A percentile compares a stretch with the other conserved stretches of the same genome.
These are phyloP conservation scores for Pseudomyrmex cubaensis DNA, from an alignment of 1,140 invertebrate species.

Conservation along the genomic window DNA sequence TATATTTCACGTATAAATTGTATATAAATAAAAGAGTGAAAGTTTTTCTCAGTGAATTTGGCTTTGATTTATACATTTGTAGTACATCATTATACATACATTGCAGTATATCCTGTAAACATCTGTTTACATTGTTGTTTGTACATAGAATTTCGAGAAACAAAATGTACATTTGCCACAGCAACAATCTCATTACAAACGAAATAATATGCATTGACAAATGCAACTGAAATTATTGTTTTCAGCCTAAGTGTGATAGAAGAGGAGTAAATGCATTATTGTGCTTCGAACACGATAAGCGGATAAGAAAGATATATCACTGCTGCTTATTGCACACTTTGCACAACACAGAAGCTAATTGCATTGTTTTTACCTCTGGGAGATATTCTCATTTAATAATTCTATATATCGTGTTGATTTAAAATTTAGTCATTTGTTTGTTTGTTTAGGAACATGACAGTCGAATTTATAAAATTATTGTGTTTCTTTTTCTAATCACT, in stretches of 20 bases:
- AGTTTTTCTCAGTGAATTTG: too few relatives aligned
- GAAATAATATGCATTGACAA: slow-evolving; percentile 32
- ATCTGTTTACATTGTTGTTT: slow-evolving; percentile 30
- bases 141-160: slow-evolving; percentile 16
- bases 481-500: too few relatives aligned
- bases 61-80: too few relatives aligned
- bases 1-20: too few relatives aligned
- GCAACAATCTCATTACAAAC: slow-evolving; percentile 11
- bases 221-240: slow-evolving; percentile 38
- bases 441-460: not conserved
- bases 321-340: slow-evolving; percentile 67
- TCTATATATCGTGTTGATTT: not conserved
- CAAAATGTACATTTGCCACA: not conserved
- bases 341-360: slow-evolving; percentile 61
- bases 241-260: slow-evolving; percentile 43
- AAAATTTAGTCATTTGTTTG: not conserved
- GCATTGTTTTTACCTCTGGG: not conserved
- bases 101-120: slow-evolving; percentile 14
- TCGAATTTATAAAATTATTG: not conserved
- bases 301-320: slow-evolving; percentile 43
- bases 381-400: slow-evolving; percentile 16
- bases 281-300: slow-evolving; percentile 19
- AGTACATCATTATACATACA: not conserved
- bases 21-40: too few relatives aligned
- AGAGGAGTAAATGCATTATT: slow-evolving; percentile 10